phyloP scores from a whole-genome alignment of 2,888 invertebrate species.

The Melitaea athalia region DNA sequence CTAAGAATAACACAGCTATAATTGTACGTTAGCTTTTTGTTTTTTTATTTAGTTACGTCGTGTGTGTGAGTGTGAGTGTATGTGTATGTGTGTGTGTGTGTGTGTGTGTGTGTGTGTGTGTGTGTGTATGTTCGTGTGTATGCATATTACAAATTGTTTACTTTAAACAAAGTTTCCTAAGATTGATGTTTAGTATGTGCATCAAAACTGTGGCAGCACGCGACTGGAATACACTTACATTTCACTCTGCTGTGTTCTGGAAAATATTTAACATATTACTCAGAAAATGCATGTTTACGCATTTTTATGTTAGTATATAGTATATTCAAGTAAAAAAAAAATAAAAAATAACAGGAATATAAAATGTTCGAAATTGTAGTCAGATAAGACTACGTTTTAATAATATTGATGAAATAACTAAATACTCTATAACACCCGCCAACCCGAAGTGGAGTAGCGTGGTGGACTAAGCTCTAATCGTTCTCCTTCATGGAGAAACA shows the following conservation, averaged over 20 bases:
- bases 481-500: too few relatives aligned
- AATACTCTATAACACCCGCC: too few relatives aligned
- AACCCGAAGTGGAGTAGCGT: too few relatives aligned
- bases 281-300: slow-evolving; percentile 19
- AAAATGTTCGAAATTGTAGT: background rate
- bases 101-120: too few relatives aligned
- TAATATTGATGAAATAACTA: too few relatives aligned
- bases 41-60: background rate
- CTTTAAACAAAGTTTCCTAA: slow-evolving; percentile 13
- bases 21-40: background rate
- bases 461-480: too few relatives aligned
- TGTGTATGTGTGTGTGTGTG: too few relatives aligned
- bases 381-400: too few relatives aligned
- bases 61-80: too few relatives aligned
- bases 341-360: slow-evolving; percentile 12
- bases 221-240: slow-evolving; percentile 18
- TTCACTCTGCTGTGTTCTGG: slow-evolving; percentile 16
- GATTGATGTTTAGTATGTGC: background rate
- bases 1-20: too few relatives aligned
- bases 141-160: background rate
- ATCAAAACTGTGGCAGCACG: slow-evolving; percentile 31
- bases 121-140: too few relatives aligned
- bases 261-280: slow-evolving; percentile 30
- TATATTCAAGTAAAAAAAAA: background rate
- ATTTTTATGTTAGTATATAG: background rate